A percentile compares a stretch with the other conserved stretches of the same genome.
Conservation (phyloP, 2,888 invertebrate species). For the Sphaerophoria rueppellii region DNA sequence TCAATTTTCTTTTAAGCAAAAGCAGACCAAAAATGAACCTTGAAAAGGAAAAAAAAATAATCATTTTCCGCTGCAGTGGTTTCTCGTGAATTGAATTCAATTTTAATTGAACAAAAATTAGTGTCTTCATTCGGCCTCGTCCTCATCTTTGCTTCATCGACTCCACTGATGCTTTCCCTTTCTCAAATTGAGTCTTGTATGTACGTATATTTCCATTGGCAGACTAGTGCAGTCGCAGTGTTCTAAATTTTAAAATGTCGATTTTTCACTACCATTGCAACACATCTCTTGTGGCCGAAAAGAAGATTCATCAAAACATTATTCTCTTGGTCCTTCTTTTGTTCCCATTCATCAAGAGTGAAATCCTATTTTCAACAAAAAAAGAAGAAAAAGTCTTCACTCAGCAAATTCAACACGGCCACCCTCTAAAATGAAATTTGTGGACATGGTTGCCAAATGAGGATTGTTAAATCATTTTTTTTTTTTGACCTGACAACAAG, state of each 20-base stretch:
- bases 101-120: constrained; percentile 60
- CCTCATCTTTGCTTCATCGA: not conserved
- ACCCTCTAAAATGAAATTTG: constrained; percentile 6
- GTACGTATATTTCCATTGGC: not conserved
- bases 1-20: constrained; percentile 14
- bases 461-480: not conserved
- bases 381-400: constrained; percentile 27
- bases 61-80: constrained; percentile 23
- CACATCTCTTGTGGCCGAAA: constrained; percentile 53
- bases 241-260: constrained; percentile 49
- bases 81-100: constrained; percentile 41
- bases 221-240: not conserved
- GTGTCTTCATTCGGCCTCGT: constrained; percentile 20
- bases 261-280: constrained; percentile 50
- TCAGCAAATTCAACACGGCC: constrained; percentile 33
- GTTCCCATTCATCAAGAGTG: constrained; percentile 63
- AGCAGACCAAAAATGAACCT: constrained; percentile 20
- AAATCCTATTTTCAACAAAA: constrained; percentile 32
- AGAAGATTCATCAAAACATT: constrained; percentile 69
- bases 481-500: not conserved
- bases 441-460: not conserved
- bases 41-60: constrained; percentile 1
- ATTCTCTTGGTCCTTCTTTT: constrained; percentile 52
- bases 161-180: not conserved
- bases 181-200: not conserved